These are phyloP conservation scores for Eupithecia exiguata DNA, from an alignment of 2,888 invertebrate genomes.

Conservation along the genomic window DNA sequence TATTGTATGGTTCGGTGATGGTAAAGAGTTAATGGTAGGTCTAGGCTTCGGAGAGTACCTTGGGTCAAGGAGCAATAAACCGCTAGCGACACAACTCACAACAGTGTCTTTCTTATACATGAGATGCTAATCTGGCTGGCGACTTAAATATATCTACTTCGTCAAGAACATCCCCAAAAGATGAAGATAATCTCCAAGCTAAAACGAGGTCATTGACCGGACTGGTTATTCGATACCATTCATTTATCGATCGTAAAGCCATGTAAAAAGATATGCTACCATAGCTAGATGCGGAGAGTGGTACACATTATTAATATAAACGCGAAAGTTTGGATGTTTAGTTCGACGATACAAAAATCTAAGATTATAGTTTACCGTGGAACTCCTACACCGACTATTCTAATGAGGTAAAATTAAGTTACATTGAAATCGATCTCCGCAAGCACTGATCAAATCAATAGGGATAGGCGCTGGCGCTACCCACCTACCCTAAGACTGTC, in stretches of 20 bases:
- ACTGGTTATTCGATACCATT: conserved; percentile 28
- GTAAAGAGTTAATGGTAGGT: background rate
- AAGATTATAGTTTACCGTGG: too few relatives aligned
- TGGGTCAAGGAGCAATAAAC: background rate
- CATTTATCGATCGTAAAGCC: conserved; percentile 36
- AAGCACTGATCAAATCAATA: too few relatives aligned
- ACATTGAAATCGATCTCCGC: too few relatives aligned
- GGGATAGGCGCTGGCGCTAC: too few relatives aligned
- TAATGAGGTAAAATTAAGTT: too few relatives aligned
- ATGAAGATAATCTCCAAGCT: conserved; percentile 10
- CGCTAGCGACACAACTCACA: background rate
- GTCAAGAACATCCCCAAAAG: background rate
- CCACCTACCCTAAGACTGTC: too few relatives aligned
- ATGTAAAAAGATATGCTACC: background rate
- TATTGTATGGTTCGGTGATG: conserved; percentile 3
- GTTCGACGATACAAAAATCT: background rate
- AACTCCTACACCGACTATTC: too few relatives aligned
- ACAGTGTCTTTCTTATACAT: background rate
- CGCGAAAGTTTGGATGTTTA: too few relatives aligned
- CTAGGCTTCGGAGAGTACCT: background rate
- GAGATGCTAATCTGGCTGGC: background rate
- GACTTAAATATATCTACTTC: background rate
- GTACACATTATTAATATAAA: background rate
- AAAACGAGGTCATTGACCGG: conserved; percentile 19
- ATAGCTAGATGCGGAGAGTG: background rate